A percentile compares a stretch with the other conserved stretches of the same genome.
phyloP scores from a whole-genome alignment of 2,113 vertebrate species.

The Xenopus laevis region DNA sequence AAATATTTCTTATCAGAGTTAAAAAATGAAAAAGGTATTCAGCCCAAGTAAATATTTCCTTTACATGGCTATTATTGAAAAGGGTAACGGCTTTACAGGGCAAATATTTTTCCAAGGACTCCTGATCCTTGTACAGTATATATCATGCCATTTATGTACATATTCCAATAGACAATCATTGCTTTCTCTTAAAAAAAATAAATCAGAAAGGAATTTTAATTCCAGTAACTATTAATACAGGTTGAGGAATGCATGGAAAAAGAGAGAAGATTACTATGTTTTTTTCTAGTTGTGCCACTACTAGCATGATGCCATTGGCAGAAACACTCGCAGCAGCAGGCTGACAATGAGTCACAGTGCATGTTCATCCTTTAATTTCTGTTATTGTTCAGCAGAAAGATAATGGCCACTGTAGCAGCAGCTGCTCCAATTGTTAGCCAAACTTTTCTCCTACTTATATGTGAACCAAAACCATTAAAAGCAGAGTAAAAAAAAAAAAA shows the following conservation, averaged over 20 bases:
- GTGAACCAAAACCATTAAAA: constrained; percentile 24
- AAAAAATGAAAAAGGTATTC: no score
- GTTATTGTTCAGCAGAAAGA: constrained; percentile 43
- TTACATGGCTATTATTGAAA: no score
- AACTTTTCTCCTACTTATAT: constrained; percentile 21
- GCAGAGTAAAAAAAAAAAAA: constrained; percentile 22
- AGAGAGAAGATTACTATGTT: constrained; percentile 18
- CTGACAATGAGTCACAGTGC: constrained; percentile 45
- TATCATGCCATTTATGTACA: no score
- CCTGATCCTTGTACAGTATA: no score
- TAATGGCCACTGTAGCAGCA: constrained; percentile 42
- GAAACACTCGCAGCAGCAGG: constrained; percentile 35
- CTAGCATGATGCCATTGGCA: constrained; percentile 38
- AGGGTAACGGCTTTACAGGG: no score
- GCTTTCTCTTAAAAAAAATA: no score
- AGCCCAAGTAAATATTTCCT: no score
- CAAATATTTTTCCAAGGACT: no score
- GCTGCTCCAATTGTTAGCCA: constrained; percentile 39
- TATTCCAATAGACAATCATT: no score
- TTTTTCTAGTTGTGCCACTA: constrained; percentile 22
- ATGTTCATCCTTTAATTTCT: constrained; percentile 45
- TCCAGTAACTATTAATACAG: neutral
- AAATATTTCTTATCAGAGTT: no score
- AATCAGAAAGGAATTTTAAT: neutral
- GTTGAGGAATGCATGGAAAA: constrained; percentile 16